Conservation (phyloP, 1,140 invertebrate genomes). For the Papilio dardanus region DNA sequence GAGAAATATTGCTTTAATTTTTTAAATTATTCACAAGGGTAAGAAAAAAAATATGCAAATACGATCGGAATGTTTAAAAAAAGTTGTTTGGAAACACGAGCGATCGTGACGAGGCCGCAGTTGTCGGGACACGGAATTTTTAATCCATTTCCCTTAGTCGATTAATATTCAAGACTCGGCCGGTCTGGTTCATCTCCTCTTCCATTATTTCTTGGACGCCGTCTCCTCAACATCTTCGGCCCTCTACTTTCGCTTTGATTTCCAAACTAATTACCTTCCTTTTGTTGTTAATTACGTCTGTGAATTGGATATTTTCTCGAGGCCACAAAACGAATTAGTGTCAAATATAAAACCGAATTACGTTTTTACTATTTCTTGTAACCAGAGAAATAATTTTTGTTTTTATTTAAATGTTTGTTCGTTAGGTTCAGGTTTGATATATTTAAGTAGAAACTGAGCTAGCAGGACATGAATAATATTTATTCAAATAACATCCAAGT, state of each 20-base stretch:
- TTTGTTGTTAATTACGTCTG: constrained; percentile 63
- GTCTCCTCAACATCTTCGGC: constrained; percentile 48
- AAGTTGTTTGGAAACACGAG: constrained; percentile 78
- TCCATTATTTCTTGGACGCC: constrained; percentile 75
- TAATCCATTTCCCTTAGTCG: constrained; percentile 79
- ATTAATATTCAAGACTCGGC: constrained; percentile 79
- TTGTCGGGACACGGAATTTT: constrained; percentile 79
- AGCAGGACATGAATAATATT: background rate
- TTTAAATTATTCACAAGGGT: constrained; percentile 81
- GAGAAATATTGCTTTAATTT: constrained; percentile 74
- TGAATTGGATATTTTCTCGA: constrained; percentile 39
- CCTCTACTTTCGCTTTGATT: constrained; percentile 70
- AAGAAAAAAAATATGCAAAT: constrained; percentile 75
- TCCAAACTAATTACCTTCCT: constrained; percentile 75
- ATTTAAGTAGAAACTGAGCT: background rate
- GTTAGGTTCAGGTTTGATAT: no score
- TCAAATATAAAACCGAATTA: constrained; percentile 3
- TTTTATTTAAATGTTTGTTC: no score
- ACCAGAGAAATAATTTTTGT: background rate
- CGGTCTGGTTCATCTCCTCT: constrained; percentile 81
- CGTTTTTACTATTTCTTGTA: constrained; percentile 27
- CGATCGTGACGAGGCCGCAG: constrained; percentile 70
- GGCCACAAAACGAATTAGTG: background rate
- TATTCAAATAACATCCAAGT: background rate
- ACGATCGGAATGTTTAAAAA: constrained; percentile 76